These are phyloP conservation scores for Pseudochirops cupreus DNA, from an alignment of 2,797 vertebrate genomes.

Conservation along the genomic window DNA sequence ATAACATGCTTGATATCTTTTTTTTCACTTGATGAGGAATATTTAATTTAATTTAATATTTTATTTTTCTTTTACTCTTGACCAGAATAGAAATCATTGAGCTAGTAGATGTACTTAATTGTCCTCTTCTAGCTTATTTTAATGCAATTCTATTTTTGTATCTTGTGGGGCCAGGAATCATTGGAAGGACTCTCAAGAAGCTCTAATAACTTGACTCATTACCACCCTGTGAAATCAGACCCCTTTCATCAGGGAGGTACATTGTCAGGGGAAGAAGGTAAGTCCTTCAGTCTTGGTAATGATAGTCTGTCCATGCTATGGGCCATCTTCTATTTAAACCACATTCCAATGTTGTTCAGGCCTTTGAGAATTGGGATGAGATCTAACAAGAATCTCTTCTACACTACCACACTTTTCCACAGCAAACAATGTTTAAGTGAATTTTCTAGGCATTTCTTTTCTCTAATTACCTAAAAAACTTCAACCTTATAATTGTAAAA, in stretches of 20 bases:
- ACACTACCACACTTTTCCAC: neutral
- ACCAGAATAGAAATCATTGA: conserved; percentile 1
- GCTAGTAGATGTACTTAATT: conserved; percentile 7
- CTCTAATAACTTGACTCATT: neutral
- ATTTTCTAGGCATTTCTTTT: neutral
- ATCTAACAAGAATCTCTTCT: neutral
- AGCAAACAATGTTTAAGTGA: neutral
- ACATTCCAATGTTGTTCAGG: neutral
- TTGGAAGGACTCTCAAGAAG: conserved; percentile 5
- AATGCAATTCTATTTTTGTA: conserved; percentile 17
- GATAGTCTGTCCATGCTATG: neutral
- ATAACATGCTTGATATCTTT: neutral
- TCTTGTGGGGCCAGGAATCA: neutral
- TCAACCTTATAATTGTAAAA: neutral
- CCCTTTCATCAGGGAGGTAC: neutral
- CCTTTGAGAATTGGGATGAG: neutral
- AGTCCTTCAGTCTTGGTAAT: neutral
- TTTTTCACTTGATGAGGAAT: neutral
- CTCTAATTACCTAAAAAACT: neutral
- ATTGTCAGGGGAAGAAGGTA: neutral
- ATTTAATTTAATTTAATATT: neutral
- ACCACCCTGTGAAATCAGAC: neutral
- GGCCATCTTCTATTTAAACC: neutral
- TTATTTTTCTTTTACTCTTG: neutral
- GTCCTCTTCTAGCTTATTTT: conserved; percentile 5